phyloP scores from a whole-genome alignment of 1,140 invertebrate genomes.

The Drosophila aff. region DNA sequence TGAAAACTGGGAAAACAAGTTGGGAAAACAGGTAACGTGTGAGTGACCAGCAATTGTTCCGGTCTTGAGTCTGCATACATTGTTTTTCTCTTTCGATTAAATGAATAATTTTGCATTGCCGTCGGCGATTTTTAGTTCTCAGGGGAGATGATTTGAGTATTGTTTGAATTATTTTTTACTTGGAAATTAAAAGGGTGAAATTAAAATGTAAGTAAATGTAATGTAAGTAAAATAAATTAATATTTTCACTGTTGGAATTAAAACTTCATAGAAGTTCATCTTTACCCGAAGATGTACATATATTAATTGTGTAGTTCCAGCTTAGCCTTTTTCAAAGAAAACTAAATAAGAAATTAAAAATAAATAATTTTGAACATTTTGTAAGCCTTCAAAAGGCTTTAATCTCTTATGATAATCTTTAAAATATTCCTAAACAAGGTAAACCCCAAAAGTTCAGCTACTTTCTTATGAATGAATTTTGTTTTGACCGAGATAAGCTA shows the following conservation, averaged over 20 bases:
- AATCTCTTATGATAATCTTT: not conserved
- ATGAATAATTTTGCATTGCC: slow-evolving; percentile 37
- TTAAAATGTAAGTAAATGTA: too few relatives aligned
- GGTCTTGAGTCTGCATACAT: slow-evolving; percentile 2
- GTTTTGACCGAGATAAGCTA: slow-evolving; percentile 11
- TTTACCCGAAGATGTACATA: too few relatives aligned
- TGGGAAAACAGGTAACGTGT: slow-evolving; percentile 36
- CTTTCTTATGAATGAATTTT: slow-evolving; percentile 33
- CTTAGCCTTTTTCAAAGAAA: not conserved
- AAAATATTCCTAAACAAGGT: not conserved
- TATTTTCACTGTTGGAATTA: not conserved
- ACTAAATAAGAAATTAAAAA: not conserved
- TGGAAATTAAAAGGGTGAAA: accelerated
- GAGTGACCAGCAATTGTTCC: slow-evolving; percentile 22
- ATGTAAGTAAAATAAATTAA: not conserved
- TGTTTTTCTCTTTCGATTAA: not conserved
- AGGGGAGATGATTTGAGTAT: not conserved
- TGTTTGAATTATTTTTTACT: not conserved
- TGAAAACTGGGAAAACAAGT: slow-evolving; percentile 16
- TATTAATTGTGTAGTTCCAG: not conserved
- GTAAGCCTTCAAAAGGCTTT: not conserved
- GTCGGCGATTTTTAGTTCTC: slow-evolving; percentile 26
- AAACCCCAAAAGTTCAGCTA: not conserved
- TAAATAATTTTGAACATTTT: not conserved
- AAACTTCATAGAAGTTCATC: not conserved